Base-by-base conservation (phyloP, 2,113 vertebrate species). In the Xenopus borealis region DNA sequence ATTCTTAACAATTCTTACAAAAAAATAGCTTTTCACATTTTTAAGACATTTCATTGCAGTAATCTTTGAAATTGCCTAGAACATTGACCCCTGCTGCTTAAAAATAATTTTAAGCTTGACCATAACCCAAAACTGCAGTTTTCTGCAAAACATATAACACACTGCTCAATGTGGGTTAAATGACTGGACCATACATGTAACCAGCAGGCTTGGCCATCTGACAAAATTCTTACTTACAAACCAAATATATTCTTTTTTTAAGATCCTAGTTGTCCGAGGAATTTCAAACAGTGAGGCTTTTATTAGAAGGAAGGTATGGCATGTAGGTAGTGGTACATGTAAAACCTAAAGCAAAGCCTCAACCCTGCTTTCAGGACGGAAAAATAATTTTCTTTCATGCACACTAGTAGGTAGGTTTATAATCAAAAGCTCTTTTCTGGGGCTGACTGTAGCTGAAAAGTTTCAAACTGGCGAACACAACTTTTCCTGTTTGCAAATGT, bases 271-370 rank as follows among this genome's bases (percentile, higher is more conserved):
- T 45, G 13, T 53, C 58, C 20, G 18, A 57, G 66, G 66, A 76
- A 69, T 76, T 44, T 76, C 33, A 69, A 75, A 62, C 73, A 75
- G 73, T 53, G 30, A 47, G 45, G 46, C 45, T 75, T 75, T 75
- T 69, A 69, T 76, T 63, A 58, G 44, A 62, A 46, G 27, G 23
- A 52, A 44, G 23, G n/a, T 50, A 59, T 70, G 45, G 10, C 27
- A 40, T 58, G 19, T 50, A 50, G 20, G 17, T 64, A 50, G 68
- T 16, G 40, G 17, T 58, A 30, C 52, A 63, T 23, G 30, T 45
- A 74, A 27, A 66, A 57, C 45, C 53, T 68, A 55, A 61, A 76
- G 68, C 14, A 30, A 17, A 46, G 13, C 40, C 62, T 58, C 44
- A 19, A 20, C n/a, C 19, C 16, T 69, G 55, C 19, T 33, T 75